Conservation (phyloP, 2,888 invertebrate species). For the Meteorus cinctellus region DNA sequence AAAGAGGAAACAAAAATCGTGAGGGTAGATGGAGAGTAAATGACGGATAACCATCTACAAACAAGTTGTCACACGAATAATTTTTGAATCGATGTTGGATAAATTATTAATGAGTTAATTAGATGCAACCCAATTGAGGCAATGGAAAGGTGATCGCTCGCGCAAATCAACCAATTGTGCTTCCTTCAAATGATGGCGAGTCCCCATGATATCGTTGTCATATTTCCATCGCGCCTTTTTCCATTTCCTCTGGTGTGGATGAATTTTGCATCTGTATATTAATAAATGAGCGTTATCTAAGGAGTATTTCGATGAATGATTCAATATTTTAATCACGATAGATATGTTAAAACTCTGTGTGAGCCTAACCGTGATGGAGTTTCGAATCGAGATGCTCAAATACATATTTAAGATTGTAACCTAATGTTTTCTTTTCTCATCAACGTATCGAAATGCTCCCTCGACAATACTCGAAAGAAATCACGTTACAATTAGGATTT, state of each 20-base stretch:
- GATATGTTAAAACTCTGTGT: neutral
- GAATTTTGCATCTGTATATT: conserved; percentile 54
- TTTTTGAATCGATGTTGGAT: neutral
- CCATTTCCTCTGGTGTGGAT: neutral
- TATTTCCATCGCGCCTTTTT: neutral
- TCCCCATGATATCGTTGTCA: neutral
- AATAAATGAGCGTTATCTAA: conserved; percentile 49
- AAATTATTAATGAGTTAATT: conserved; percentile 4
- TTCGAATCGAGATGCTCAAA: conserved; percentile 58
- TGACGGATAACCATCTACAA: conserved; percentile 31
- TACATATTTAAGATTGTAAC: conserved; percentile 53
- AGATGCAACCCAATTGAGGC: neutral
- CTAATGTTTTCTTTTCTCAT: conserved; percentile 35
- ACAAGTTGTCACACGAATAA: conserved; percentile 2
- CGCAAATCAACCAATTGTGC: conserved; percentile 46
- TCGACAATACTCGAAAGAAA: conserved; percentile 17
- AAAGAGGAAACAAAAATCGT: too few species aligned
- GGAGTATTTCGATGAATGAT: conserved; percentile 29
- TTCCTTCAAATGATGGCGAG: conserved; percentile 40
- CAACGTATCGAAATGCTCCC: conserved; percentile 36
- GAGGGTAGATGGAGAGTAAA: neutral
- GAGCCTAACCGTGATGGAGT: conserved; percentile 32
- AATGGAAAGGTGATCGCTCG: conserved; percentile 34
- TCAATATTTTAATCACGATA: conserved; percentile 28
- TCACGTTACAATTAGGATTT: conserved; percentile 67